phyloP scores from a whole-genome alignment of 2,888 invertebrate species.

The Acanthosepion pharaonis region DNA sequence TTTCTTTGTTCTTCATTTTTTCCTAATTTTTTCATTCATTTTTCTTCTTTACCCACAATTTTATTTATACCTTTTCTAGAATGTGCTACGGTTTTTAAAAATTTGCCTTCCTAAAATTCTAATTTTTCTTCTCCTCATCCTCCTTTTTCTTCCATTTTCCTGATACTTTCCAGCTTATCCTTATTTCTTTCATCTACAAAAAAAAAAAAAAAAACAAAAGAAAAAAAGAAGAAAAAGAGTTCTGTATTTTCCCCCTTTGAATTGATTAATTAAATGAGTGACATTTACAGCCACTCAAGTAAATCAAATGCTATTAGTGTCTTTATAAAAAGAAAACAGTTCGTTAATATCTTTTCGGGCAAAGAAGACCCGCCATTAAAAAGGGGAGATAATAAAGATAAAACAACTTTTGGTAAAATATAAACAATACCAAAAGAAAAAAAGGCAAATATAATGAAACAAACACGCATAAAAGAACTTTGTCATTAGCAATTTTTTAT shows the following conservation, averaged over 20 bases:
- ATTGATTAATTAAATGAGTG: conserved; percentile 8
- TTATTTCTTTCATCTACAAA: no score
- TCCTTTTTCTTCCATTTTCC: no score
- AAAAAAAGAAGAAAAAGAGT: neutral
- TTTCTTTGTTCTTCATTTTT: no score
- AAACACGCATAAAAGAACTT: neutral
- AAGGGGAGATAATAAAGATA: neutral
- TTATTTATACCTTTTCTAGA: neutral
- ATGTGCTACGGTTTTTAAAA: no score
- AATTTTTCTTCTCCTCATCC: no score
- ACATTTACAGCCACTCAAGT: conserved; percentile 33
- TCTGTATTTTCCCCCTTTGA: neutral
- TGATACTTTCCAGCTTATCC: no score
- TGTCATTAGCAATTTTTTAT: neutral
- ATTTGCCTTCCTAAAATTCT: no score
- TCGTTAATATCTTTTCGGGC: neutral
- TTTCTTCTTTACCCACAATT: neutral
- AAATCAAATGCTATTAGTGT: conserved; percentile 33
- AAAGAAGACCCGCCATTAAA: neutral
- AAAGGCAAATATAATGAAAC: neutral
- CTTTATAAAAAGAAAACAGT: neutral
- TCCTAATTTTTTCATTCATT: no score
- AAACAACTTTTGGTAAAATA: neutral
- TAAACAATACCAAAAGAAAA: neutral
- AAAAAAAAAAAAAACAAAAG: no score